These are phyloP conservation scores for Chionomys nivalis DNA, from an alignment of 2,113 vertebrate genomes.

Conservation along the genomic window DNA sequence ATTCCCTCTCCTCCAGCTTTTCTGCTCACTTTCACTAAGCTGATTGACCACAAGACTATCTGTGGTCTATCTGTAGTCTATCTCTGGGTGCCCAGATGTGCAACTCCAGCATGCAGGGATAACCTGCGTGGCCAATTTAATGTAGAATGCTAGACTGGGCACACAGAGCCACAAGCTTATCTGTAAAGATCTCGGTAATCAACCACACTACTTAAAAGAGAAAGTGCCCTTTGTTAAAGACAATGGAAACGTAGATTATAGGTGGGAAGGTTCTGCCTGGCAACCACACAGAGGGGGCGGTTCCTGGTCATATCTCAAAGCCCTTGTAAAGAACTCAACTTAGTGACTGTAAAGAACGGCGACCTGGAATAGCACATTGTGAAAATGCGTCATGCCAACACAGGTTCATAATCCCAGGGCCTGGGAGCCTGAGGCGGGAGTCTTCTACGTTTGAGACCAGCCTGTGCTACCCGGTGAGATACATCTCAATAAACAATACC, in stretches of 20 bases:
- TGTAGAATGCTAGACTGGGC: not conserved
- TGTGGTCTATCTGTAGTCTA: not conserved
- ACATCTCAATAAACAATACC: not conserved
- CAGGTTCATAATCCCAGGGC: not conserved
- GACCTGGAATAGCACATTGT: not conserved
- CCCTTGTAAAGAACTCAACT: not conserved
- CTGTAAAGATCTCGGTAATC: not conserved
- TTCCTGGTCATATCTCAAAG: not conserved
- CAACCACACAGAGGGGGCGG: not conserved
- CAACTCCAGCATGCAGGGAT: not conserved
- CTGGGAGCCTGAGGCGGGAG: too few species aligned
- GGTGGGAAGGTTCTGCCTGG: not conserved
- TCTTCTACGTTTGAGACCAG: not conserved
- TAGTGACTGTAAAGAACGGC: not conserved
- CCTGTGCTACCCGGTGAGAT: not conserved
- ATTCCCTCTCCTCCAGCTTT: not conserved
- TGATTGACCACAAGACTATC: not conserved
- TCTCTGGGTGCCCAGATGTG: not conserved
- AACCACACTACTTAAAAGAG: not conserved
- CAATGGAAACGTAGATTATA: not conserved
- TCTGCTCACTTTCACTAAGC: not conserved
- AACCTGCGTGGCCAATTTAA: not conserved
- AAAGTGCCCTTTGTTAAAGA: conserved; percentile 8
- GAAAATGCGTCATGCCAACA: not conserved
- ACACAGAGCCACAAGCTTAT: not conserved